Evolutionary conservation across 30 jellyfish, hydroid and myxozoan species (phyloP).

Genomic region (Nemopilema nomurai): DNA sequence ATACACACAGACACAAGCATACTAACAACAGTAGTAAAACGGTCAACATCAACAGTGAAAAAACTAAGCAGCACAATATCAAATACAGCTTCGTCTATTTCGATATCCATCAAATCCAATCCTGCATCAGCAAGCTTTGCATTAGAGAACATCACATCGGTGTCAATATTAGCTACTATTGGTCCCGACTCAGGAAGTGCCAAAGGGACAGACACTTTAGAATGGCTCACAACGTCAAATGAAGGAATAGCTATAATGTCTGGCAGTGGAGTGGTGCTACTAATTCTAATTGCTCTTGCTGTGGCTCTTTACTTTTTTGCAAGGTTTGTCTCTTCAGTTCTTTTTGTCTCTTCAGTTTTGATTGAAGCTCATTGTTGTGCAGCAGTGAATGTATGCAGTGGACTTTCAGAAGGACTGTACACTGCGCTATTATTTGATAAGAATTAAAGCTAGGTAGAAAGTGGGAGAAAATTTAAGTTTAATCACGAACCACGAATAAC

Average conservation of each 20-base stretch:
- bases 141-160: background rate
- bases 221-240: constrained; percentile 19
- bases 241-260: constrained; percentile 46
- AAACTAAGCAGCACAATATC: background rate
- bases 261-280: constrained; percentile 35
- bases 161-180: background rate
- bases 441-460: too few species aligned
- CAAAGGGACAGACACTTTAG: constrained; percentile 11
- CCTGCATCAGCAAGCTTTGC: background rate
- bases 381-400: too few species aligned
- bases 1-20: background rate
- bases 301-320: constrained; percentile 19
- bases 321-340: constrained; percentile 7
- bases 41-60: background rate
- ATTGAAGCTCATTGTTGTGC: too few species aligned
- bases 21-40: background rate
- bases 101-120: background rate
- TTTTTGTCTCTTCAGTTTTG: too few species aligned
- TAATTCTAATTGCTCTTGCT: background rate
- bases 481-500: too few species aligned
- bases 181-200: background rate
- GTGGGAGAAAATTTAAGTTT: too few species aligned
- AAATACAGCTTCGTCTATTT: background rate
- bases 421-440: too few species aligned
- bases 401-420: too few species aligned